A percentile compares a stretch with the other conserved stretches of the same genome.
These are phyloP conservation scores for Athalia circularis DNA, from an alignment of 2,888 invertebrate genomes.

Conservation along the genomic window DNA sequence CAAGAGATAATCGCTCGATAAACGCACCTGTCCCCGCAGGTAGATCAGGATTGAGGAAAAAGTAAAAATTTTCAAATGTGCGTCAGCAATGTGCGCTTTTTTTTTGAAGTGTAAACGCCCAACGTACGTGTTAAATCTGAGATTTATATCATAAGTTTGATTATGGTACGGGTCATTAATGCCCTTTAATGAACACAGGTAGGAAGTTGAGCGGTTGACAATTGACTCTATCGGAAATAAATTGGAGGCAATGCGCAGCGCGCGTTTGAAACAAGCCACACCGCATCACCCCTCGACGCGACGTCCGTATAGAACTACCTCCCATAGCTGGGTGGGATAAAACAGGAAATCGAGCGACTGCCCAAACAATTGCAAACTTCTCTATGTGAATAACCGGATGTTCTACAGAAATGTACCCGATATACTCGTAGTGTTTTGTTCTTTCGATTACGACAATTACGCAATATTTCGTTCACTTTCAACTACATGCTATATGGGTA, in stretches of 20 bases:
- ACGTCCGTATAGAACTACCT: background rate
- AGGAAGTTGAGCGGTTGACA: conserved; percentile 54
- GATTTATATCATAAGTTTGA: conserved; percentile 18
- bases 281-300: conserved; percentile 22
- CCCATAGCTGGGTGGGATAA: conserved; percentile 20
- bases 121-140: background rate
- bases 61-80: too few relatives aligned
- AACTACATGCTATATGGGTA: background rate
- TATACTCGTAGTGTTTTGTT: conserved; percentile 19
- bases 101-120: background rate
- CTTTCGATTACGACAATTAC: conserved; percentile 34
- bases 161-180: conserved; percentile 51
- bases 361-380: conserved; percentile 70
- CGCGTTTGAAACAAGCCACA: conserved; percentile 20
- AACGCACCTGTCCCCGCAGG: too few relatives aligned
- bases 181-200: conserved; percentile 54
- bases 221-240: conserved; percentile 61
- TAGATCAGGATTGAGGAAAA: too few relatives aligned
- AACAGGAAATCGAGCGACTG: conserved; percentile 68
- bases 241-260: conserved; percentile 50
- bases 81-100: too few relatives aligned
- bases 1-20: background rate
- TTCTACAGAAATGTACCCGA: conserved; percentile 58
- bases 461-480: background rate
- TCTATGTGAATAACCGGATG: conserved; percentile 69